Percentiles rank a stretch among this genome's conserved stretches.
Conservation (phyloP, 2,113 vertebrate genomes). For the Anser brachyrhynchus region DNA sequence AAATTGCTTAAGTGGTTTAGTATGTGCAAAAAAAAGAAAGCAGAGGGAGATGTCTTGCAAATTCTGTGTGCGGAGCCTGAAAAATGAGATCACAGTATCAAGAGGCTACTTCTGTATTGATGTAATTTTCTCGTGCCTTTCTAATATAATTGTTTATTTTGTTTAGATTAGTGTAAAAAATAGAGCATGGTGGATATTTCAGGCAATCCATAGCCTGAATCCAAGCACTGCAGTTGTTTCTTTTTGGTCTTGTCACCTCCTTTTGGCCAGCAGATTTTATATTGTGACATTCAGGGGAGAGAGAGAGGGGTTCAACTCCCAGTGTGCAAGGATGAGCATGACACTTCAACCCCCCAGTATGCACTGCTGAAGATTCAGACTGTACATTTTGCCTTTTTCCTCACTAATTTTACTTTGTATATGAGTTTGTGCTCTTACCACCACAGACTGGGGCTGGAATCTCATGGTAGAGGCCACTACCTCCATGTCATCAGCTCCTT, state of each 20-base stretch:
- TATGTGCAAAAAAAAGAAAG: slow-evolving; percentile 5
- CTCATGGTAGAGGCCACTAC: not conserved
- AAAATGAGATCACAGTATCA: slow-evolving; percentile 48
- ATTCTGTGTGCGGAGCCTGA: slow-evolving; percentile 8
- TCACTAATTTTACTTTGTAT: not conserved
- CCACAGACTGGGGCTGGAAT: not conserved
- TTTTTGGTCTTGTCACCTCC: not conserved
- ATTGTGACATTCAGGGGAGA: fast-evolving
- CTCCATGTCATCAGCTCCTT: not conserved
- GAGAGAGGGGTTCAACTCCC: not conserved
- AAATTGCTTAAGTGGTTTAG: not conserved
- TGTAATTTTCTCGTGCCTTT: not conserved
- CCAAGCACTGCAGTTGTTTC: too few relatives aligned
- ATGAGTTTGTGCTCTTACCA: not conserved
- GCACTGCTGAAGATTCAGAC: not conserved
- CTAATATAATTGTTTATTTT: slow-evolving; percentile 36
- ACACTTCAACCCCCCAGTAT: fast-evolving
- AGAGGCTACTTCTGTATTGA: not conserved
- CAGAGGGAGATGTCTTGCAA: not conserved
- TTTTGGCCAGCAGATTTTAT: not conserved
- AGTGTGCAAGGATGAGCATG: not conserved
- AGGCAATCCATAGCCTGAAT: not conserved
- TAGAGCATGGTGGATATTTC: not conserved
- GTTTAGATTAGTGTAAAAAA: slow-evolving; percentile 15
- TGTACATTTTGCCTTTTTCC: not conserved